Percentiles rank a stretch among this genome's conserved stretches.
phyloP scores from a whole-genome alignment of 2,113 vertebrate species.

The Ranitomeya imitator region DNA sequence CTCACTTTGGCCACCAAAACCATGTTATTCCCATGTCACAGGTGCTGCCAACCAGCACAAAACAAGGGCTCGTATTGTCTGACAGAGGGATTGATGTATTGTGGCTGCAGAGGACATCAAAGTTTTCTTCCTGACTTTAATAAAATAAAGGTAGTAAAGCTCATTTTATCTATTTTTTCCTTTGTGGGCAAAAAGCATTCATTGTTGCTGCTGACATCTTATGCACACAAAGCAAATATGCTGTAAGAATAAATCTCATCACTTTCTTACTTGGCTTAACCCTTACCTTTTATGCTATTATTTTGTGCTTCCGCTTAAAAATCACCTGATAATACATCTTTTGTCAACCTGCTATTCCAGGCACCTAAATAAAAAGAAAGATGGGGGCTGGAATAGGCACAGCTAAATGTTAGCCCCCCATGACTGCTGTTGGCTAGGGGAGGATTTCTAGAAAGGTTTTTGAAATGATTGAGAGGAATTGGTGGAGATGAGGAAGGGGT shows the following conservation, averaged over 20 bases:
- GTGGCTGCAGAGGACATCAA: conserved; percentile 35
- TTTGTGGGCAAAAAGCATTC: conserved; percentile 35
- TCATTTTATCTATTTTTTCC: conserved; percentile 36
- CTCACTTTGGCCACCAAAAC: neutral
- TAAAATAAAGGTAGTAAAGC: conserved; percentile 28
- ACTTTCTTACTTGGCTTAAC: conserved; percentile 20
- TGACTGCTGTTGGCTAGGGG: no score
- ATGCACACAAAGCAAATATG: conserved; percentile 19
- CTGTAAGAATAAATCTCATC: neutral
- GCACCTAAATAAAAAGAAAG: neutral
- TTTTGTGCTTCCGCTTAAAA: neutral
- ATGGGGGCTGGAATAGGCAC: no score
- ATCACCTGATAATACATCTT: neutral
- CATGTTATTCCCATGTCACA: neutral
- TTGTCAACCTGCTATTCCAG: neutral
- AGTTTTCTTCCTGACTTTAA: conserved; percentile 40
- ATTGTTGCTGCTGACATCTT: conserved; percentile 7
- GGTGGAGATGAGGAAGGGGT: no score
- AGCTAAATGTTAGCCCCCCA: no score
- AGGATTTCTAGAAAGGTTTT: no score
- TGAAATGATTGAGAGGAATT: no score
- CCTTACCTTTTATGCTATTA: neutral
- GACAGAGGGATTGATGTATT: conserved; percentile 43
- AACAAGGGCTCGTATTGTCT: conserved; percentile 51
- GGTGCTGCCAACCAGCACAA: conserved; percentile 2